Evolutionary conservation across 2,888 invertebrate species (phyloP).

Genomic region (Barypeithes pellucidus): DNA sequence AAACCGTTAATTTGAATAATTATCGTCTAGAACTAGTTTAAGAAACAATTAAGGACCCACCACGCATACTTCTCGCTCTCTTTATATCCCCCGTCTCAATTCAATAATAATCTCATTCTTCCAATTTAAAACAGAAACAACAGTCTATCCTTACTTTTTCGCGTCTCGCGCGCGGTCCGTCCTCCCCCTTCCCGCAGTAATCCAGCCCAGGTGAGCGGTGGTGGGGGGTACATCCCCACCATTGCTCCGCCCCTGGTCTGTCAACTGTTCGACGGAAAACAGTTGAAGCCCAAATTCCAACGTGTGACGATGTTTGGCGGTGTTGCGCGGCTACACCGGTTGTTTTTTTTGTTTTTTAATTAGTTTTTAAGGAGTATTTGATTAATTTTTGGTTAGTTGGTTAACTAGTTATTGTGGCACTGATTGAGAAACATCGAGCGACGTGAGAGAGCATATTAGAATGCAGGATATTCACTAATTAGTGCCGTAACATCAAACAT

Average conservation of each 20-base stretch:
- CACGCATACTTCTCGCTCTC: slow-evolving; percentile 34
- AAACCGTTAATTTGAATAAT: slow-evolving; percentile 21
- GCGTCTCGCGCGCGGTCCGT: slow-evolving; percentile 50
- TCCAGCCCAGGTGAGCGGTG: slow-evolving; percentile 66
- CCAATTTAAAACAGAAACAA: slow-evolving; percentile 55
- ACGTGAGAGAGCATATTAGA: neutral
- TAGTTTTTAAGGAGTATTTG: slow-evolving; percentile 34
- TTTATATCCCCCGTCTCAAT: slow-evolving; percentile 50
- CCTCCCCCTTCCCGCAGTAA: slow-evolving; percentile 56
- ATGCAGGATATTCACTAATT: slow-evolving; percentile 17
- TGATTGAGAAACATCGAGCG: slow-evolving; percentile 7
- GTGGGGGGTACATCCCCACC: slow-evolving; percentile 69
- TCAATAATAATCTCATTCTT: slow-evolving; percentile 54
- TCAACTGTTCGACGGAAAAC: slow-evolving; percentile 70
- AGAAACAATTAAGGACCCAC: slow-evolving; percentile 10
- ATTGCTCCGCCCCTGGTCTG: slow-evolving; percentile 70
- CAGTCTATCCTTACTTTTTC: slow-evolving; percentile 47
- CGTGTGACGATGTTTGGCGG: slow-evolving; percentile 65
- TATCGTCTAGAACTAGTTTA: neutral
- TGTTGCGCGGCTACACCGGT: slow-evolving; percentile 50
- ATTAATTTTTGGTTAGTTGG: slow-evolving; percentile 31
- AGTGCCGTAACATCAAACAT: slow-evolving; percentile 15
- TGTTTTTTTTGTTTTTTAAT: slow-evolving; percentile 49
- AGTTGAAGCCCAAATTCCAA: slow-evolving; percentile 70
- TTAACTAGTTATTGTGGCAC: slow-evolving; percentile 21